Percentiles rank a stretch among this genome's conserved stretches.
Evolutionary conservation across 2,113 vertebrate genomes (phyloP).

Genomic region (Struthio camelus): DNA sequence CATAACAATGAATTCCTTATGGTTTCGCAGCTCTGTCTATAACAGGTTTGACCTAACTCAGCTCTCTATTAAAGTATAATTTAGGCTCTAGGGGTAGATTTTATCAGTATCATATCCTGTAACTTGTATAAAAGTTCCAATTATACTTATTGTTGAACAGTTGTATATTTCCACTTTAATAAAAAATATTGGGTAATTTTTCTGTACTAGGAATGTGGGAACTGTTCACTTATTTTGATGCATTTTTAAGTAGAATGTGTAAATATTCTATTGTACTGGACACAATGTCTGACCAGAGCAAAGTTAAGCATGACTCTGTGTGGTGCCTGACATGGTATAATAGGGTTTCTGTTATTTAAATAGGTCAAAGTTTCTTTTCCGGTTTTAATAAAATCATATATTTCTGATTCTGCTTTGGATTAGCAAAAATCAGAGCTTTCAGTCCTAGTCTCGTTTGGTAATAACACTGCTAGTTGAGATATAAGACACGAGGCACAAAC

Average conservation of each 20-base stretch:
- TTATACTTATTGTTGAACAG: background rate
- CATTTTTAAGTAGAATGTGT: background rate
- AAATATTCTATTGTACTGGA: background rate
- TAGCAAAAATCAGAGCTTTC: background rate
- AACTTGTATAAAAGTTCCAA: background rate
- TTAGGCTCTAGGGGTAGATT: background rate
- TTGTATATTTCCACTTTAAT: background rate
- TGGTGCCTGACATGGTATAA: background rate
- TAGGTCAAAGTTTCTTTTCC: background rate
- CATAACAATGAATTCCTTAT: background rate
- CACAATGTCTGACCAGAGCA: background rate
- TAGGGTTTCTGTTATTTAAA: background rate
- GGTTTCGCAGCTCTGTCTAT: too few relatives aligned
- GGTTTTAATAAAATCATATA: background rate
- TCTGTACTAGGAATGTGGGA: background rate
- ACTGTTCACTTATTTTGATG: background rate
- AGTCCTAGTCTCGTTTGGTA: background rate
- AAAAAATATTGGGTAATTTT: background rate
- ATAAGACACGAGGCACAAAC: background rate
- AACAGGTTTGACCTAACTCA: too few relatives aligned
- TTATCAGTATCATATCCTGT: background rate
- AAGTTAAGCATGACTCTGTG: background rate
- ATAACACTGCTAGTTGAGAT: background rate
- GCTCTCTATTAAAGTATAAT: background rate
- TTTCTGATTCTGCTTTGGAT: conserved; percentile 1